Conservation (phyloP, 1,140 invertebrate species). For the Argopecten irradians region DNA sequence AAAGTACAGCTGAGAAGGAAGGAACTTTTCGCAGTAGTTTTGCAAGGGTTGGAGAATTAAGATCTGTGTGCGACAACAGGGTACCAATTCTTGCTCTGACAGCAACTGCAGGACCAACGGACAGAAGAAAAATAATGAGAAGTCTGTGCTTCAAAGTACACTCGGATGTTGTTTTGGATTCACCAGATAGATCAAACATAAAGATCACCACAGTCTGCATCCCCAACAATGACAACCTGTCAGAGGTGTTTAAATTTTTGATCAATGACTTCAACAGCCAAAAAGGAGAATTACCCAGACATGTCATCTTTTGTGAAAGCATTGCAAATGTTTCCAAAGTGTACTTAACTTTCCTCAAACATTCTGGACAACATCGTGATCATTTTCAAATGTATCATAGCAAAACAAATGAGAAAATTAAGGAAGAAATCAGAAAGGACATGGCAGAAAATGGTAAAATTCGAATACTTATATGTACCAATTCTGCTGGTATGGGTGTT, state of each 20-base stretch:
- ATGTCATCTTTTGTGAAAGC: conserved; percentile 50
- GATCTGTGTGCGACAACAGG: not conserved
- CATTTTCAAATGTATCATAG: conserved; percentile 51
- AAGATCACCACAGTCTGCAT: conserved; percentile 33
- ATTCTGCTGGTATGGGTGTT: conserved; percentile 6
- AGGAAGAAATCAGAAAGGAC: conserved; percentile 46
- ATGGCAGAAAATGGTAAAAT: conserved; percentile 48
- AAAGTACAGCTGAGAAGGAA: not conserved
- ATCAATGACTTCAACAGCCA: not conserved
- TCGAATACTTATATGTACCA: conserved; percentile 51
- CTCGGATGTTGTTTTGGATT: not conserved
- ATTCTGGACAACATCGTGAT: conserved; percentile 4
- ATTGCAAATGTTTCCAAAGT: conserved; percentile 36
- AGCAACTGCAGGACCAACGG: conserved; percentile 27
- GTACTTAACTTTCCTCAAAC: conserved; percentile 36
- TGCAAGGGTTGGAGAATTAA: conserved; percentile 24
- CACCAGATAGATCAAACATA: conserved; percentile 38
- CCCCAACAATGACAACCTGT: conserved; percentile 30
- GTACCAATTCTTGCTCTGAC: conserved; percentile 29
- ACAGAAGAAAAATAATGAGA: conserved; percentile 13
- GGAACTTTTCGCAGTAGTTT: conserved; percentile 31
- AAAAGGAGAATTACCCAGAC: conserved; percentile 40
- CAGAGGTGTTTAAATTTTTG: conserved; percentile 9
- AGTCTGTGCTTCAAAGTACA: too few relatives aligned
- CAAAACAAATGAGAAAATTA: conserved; percentile 45